phyloP scores from a whole-genome alignment of 2,797 vertebrate species.

The Rhinogobio ventralis region DNA sequence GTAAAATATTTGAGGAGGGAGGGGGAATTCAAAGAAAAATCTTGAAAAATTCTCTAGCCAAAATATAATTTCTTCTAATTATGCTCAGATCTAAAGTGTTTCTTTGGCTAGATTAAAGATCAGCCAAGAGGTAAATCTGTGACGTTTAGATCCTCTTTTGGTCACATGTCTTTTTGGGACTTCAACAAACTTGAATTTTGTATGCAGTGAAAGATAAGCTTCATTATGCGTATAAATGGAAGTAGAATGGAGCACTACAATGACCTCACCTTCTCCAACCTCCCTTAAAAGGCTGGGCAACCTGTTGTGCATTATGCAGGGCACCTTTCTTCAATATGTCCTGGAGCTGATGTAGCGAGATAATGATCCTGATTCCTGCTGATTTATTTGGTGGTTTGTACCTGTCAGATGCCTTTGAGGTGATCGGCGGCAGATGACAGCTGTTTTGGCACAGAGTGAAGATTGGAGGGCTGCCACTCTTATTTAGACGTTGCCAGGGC shows the following conservation, averaged over 20 bases:
- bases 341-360: constrained; percentile 50
- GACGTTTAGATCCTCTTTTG: not conserved
- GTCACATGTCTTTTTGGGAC: not conserved
- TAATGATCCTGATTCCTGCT: constrained; percentile 66
- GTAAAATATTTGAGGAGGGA: not conserved
- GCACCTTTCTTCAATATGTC: constrained; percentile 62
- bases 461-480: constrained; percentile 62
- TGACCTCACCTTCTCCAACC: not conserved
- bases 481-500: constrained; percentile 43
- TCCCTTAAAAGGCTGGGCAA: constrained; percentile 53
- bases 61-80: not conserved
- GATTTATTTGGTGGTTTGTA: constrained; percentile 71
- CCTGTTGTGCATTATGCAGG: constrained; percentile 13
- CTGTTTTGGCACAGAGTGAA: constrained; percentile 20
- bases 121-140: not conserved
- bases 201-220: not conserved
- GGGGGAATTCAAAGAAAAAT: not conserved
- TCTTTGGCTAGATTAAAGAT: not conserved
- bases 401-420: constrained; percentile 65
- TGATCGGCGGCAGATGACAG: constrained; percentile 56
- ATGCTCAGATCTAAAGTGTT: not conserved
- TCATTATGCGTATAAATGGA: not conserved
- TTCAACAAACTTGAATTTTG: not conserved
- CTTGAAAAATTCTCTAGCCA: not conserved
- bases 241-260: not conserved